Evolutionary conservation across 2,113 vertebrate genomes (phyloP).

Genomic region (Ploceus nigricollis): DNA sequence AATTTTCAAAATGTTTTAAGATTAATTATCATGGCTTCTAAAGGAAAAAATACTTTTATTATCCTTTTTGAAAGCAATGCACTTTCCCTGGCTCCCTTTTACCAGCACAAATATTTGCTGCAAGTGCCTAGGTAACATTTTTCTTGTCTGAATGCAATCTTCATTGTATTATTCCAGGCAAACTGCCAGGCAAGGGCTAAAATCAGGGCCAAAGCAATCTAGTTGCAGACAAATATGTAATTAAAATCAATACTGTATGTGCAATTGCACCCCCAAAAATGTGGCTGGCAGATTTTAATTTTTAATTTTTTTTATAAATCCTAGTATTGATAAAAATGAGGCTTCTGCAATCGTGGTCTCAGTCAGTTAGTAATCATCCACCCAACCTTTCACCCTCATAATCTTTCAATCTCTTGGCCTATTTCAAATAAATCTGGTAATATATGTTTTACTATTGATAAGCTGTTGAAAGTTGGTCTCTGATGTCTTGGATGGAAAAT

Average conservation of each 20-base stretch:
- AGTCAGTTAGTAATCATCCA: not conserved
- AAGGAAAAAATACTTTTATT: not conserved
- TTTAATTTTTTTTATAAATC: not conserved
- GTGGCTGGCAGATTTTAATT: not conserved
- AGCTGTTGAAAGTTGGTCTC: not conserved
- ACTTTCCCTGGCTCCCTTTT: not conserved
- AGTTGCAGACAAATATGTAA: constrained; percentile 34
- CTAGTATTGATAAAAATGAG: not conserved
- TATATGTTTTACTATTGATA: not conserved
- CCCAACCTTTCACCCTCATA: not conserved
- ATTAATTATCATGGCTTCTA: not conserved
- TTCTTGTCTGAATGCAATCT: constrained; percentile 36
- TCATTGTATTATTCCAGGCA: constrained; percentile 37
- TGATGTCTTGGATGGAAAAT: not conserved
- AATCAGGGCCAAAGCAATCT: constrained; percentile 38
- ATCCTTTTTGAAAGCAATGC: not conserved
- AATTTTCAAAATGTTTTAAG: not conserved
- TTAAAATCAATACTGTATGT: constrained; percentile 31
- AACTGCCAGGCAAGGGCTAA: constrained; percentile 8
- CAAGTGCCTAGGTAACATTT: constrained; percentile 27
- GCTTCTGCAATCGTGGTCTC: not conserved
- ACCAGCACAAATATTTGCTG: constrained; percentile 43
- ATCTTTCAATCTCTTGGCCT: not conserved
- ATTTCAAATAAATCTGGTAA: not conserved
- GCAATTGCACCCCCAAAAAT: not conserved